Conservation (phyloP, 37 sponge, comb jelly and placozoan species). For the Halichondria panicea region DNA sequence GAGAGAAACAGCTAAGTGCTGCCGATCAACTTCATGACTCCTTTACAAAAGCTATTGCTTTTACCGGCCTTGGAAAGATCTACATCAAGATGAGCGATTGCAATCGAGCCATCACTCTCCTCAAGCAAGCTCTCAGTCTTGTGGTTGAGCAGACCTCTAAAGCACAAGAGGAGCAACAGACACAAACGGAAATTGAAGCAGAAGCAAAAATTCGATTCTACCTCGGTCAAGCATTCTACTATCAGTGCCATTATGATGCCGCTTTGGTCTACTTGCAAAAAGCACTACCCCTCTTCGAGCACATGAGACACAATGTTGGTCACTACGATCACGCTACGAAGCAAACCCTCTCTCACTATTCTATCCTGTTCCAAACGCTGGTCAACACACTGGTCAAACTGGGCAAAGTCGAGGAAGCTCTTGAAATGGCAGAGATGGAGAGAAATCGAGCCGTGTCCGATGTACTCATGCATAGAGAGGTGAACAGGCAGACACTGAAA, state of each 20-base stretch:
- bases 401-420: constrained; percentile 78
- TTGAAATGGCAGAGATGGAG: constrained; percentile 90
- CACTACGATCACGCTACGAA: constrained; percentile 64
- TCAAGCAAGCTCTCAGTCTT: constrained; percentile 80
- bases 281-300: constrained; percentile 79
- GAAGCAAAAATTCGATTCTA: constrained; percentile 89
- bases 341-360: constrained; percentile 64
- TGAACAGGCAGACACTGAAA: constrained; percentile 55
- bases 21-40: constrained; percentile 59
- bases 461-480: constrained; percentile 55
- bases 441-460: constrained; percentile 69
- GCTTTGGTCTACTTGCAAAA: constrained; percentile 68
- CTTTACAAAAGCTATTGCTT: constrained; percentile 63
- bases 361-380: constrained; percentile 77
- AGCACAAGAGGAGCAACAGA: constrained; percentile 7
- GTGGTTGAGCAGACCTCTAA: constrained; percentile 28
- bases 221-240: constrained; percentile 83
- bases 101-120: constrained; percentile 59
- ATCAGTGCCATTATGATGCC: constrained; percentile 56
- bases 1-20: constrained; percentile 73
- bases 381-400: constrained; percentile 74
- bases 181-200: constrained; percentile 59
- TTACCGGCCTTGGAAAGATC: constrained; percentile 81
- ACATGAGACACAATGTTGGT: constrained; percentile 53
- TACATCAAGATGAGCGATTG: constrained; percentile 64